Evolutionary conservation across 1,140 invertebrate genomes (phyloP), one percentile per base, ranked within the genome.

Genomic region (Teleopsis dalmanni): DNA sequence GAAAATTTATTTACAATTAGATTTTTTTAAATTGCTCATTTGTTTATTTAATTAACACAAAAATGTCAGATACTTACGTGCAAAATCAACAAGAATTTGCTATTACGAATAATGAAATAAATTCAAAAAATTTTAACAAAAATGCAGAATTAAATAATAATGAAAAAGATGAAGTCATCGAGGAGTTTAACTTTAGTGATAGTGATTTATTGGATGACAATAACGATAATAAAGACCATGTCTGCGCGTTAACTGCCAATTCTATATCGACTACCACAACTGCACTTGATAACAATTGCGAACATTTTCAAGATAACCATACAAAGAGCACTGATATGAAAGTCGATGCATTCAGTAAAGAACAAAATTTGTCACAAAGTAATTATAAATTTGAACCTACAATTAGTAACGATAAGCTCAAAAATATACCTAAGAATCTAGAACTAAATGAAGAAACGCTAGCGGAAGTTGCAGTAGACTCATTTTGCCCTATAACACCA

Each of bases 81-180:
- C n/a, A n/a, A n/a, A n/a, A n/a, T n/a, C n/a, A n/a, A n/a, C n/a
- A n/a, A n/a, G n/a, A n/a, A n/a, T n/a, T n/a, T n/a, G n/a, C n/a
- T n/a, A n/a, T n/a, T n/a, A n/a, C n/a, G n/a, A n/a, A n/a, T n/a
- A n/a, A n/a, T n/a, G n/a, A n/a, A n/a, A n/a, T n/a, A n/a, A n/a
- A n/a, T n/a, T n/a, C n/a, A n/a, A n/a, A n/a, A n/a, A n/a, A n/a
- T n/a, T n/a, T n/a, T 21, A 42, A 16, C 40, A 42, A 42, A 18
- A 31, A 44, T 44, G 27, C 23, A 18, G 22, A 46, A 34, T 25
- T 25, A n/a, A 41, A 33, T 33, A 35, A 18, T 37, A 27, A 27
- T 22, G 29, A 38, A 14, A 46, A 50, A 40, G 55, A 57, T 57
- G 55, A 57, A 57, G 34, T 57, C 55, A 54, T 54, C 55, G 52